phyloP scores from a whole-genome alignment of 2,797 vertebrate species.

The Argya squamiceps region DNA sequence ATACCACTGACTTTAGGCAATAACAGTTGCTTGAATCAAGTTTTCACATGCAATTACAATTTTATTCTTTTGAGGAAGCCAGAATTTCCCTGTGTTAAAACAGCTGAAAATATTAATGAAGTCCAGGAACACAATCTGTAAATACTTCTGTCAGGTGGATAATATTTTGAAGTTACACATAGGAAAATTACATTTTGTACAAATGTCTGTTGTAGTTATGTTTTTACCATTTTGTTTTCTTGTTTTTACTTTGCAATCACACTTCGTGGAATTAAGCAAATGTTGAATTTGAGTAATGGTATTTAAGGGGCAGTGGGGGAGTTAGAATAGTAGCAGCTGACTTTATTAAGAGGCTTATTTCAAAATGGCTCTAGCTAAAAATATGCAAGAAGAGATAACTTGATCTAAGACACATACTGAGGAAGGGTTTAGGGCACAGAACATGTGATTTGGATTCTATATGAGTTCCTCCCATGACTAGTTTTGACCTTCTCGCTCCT shows the following conservation, averaged over 20 bases:
- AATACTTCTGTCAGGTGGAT: not conserved
- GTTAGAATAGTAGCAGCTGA: not conserved
- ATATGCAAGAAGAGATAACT: not conserved
- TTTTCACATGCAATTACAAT: not conserved
- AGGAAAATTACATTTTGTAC: not conserved
- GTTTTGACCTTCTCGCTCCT: not conserved
- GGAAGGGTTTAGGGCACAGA: not conserved
- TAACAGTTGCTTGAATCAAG: not conserved
- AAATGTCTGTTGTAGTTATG: not conserved
- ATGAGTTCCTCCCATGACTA: not conserved
- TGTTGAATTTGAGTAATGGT: not conserved
- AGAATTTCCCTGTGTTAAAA: not conserved
- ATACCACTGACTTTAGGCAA: not conserved
- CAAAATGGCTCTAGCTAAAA: not conserved
- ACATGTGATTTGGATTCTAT: not conserved
- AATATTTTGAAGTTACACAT: not conserved
- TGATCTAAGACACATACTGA: not conserved
- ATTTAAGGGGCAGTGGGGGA: not conserved
- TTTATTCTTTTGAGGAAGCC: not conserved
- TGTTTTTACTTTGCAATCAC: not conserved
- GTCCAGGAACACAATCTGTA: not conserved
- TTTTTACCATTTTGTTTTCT: not conserved
- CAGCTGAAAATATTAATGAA: not conserved
- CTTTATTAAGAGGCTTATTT: not conserved
- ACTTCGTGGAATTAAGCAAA: not conserved